These are phyloP conservation scores for Caenorhabditis wallacei DNA, from an alignment of 2,888 invertebrate genomes.

Conservation along the genomic window DNA sequence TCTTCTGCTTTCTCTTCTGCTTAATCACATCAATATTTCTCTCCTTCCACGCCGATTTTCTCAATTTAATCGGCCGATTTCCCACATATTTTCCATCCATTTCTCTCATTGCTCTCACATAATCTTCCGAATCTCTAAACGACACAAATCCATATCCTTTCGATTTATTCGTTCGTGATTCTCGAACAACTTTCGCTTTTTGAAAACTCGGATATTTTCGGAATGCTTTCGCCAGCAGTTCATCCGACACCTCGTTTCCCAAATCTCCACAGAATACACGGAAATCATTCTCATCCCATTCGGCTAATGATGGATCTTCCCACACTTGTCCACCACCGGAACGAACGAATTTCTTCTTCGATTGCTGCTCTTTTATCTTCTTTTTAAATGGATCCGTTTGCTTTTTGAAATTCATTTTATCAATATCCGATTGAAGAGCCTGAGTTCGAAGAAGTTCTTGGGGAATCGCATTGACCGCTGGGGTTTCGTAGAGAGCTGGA, in stretches of 20 bases:
- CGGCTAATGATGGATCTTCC: slow-evolving; percentile 95
- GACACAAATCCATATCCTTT: slow-evolving; percentile 99
- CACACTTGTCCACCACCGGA: slow-evolving; percentile 87
- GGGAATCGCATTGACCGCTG: slow-evolving; percentile 46
- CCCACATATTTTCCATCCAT: slow-evolving; percentile 99
- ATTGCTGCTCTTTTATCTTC: slow-evolving; percentile 77
- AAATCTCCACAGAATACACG: slow-evolving; percentile 99
- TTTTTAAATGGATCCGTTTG: slow-evolving; percentile 71
- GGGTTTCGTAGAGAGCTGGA: slow-evolving; percentile 67
- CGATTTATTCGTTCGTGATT: slow-evolving; percentile 97
- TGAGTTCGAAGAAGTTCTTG: slow-evolving; percentile 58
- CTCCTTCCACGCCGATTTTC: slow-evolving; percentile 97
- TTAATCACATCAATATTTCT: slow-evolving; percentile 92
- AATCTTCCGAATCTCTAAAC: slow-evolving; percentile 90
- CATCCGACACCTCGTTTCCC: slow-evolving; percentile 98
- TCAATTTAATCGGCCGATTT: slow-evolving; percentile 96
- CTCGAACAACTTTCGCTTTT: slow-evolving; percentile 95
- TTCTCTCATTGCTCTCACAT: slow-evolving; percentile 98
- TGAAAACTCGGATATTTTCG: slow-evolving; percentile 91
- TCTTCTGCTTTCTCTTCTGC: slow-evolving; percentile 97
- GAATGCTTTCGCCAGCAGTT: slow-evolving; percentile 95
- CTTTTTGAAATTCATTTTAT: slow-evolving; percentile 77
- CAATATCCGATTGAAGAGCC: slow-evolving; percentile 77
- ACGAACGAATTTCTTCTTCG: slow-evolving; percentile 81
- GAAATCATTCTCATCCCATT: slow-evolving; percentile 98